Evolutionary conservation across 1,140 invertebrate species (phyloP).

Genomic region (Semibalanus balanoides): DNA sequence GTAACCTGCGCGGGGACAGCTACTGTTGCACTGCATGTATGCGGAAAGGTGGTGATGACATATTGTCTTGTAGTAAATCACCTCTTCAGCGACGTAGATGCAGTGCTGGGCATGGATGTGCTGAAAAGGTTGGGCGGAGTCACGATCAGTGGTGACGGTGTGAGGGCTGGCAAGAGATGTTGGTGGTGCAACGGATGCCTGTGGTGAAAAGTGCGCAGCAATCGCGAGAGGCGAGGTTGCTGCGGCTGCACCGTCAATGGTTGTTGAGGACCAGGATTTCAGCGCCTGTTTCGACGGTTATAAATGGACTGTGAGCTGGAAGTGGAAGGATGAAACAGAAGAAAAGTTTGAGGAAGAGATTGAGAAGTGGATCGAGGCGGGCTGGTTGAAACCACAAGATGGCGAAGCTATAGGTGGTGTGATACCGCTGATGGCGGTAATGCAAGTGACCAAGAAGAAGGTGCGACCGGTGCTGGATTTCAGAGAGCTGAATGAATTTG

Average conservation of each 20-base stretch:
- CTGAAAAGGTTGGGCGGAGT: background rate
- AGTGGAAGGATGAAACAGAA: background rate
- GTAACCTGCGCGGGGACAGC: background rate
- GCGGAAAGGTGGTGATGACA: background rate
- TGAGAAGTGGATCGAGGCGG: background rate
- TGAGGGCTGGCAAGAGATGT: background rate
- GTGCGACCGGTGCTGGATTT: conserved; percentile 8
- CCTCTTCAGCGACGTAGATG: background rate
- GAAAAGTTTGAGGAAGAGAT: background rate
- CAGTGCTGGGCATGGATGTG: background rate
- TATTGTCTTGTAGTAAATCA: background rate
- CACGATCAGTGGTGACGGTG: background rate
- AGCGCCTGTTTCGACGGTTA: background rate
- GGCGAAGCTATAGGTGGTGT: background rate
- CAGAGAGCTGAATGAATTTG: too few species aligned
- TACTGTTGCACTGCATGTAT: background rate
- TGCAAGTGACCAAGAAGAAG: background rate
- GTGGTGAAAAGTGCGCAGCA: background rate
- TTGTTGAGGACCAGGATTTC: background rate
- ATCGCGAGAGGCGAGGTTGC: background rate
- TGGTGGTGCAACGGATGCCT: background rate
- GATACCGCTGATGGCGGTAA: background rate
- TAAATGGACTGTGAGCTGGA: background rate
- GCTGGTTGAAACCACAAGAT: background rate
- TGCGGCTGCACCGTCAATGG: background rate